These are phyloP conservation scores for Globia sparganii DNA, from an alignment of 2,888 invertebrate species.

Conservation along the genomic window DNA sequence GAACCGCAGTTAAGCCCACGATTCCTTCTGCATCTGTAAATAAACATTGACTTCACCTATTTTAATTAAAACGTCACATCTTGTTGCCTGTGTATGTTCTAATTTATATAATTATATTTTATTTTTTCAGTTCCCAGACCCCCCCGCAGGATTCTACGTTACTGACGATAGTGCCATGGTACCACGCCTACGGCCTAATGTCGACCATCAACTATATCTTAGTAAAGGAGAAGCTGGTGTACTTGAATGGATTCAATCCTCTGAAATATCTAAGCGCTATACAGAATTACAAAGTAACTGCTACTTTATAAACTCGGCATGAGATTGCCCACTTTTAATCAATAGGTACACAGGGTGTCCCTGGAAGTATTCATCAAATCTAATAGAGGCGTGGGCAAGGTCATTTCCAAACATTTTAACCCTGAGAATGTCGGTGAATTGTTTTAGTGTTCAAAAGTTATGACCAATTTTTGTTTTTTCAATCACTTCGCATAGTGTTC, in stretches of 20 bases:
- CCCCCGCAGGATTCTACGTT: constrained; percentile 34
- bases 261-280: constrained; percentile 91
- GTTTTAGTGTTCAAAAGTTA: no score
- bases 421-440: no score
- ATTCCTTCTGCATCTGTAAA: background rate
- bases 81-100: background rate
- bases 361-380: no score
- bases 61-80: background rate
- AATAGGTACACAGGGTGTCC: no score
- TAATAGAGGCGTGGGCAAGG: no score
- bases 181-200: constrained; percentile 94
- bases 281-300: constrained; percentile 90
- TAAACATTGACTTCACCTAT: background rate
- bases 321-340: background rate
- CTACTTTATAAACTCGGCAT: background rate
- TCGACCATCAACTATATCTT: constrained; percentile 89
- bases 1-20: background rate
- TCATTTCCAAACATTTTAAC: no score
- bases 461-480: no score
- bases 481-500: no score
- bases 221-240: constrained; percentile 84
- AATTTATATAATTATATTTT: background rate
- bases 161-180: constrained; percentile 94
- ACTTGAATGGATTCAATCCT: constrained; percentile 92
- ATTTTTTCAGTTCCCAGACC: constrained; percentile 34